phyloP scores from a whole-genome alignment of 2,797 vertebrate genomes.

The Aulostomus chinensis region DNA sequence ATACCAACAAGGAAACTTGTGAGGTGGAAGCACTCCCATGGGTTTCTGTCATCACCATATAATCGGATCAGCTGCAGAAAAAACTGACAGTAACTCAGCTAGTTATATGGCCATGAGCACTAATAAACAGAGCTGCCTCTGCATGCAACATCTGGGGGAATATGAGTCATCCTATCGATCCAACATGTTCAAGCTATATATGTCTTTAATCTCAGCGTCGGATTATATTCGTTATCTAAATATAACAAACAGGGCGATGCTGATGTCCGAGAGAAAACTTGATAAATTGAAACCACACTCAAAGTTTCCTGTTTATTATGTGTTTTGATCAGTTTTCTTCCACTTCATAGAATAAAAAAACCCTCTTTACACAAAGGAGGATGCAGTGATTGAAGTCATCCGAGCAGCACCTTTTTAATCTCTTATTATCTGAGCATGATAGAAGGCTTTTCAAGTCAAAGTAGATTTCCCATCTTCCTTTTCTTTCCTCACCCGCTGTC shows the following conservation, averaged over 20 bases:
- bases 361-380: slow-evolving; percentile 14
- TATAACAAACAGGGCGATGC: background rate
- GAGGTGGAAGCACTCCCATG: slow-evolving; percentile 59
- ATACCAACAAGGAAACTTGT: slow-evolving; percentile 51
- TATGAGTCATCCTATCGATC: too few species aligned
- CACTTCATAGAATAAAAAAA: background rate
- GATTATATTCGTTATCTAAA: background rate
- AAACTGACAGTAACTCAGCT: slow-evolving; percentile 56
- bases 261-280: background rate
- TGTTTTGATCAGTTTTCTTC: slow-evolving; percentile 10
- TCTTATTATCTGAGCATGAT: slow-evolving; percentile 26
- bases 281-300: background rate
- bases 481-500: slow-evolving; percentile 13
- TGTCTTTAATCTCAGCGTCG: too few species aligned
- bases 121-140: slow-evolving; percentile 48
- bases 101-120: slow-evolving; percentile 43
- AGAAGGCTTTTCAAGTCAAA: slow-evolving; percentile 45
- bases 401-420: slow-evolving; percentile 4
- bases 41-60: slow-evolving; percentile 67
- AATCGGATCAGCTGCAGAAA: slow-evolving; percentile 54
- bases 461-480: slow-evolving; percentile 11
- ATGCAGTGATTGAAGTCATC: slow-evolving; percentile 30
- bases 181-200: too few species aligned
- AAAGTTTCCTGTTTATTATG: slow-evolving; percentile 11
- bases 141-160: too few species aligned